Percentiles rank a stretch among this genome's conserved stretches.
Conservation (phyloP, 2,797 vertebrate genomes). For the Poecilia gillii region DNA sequence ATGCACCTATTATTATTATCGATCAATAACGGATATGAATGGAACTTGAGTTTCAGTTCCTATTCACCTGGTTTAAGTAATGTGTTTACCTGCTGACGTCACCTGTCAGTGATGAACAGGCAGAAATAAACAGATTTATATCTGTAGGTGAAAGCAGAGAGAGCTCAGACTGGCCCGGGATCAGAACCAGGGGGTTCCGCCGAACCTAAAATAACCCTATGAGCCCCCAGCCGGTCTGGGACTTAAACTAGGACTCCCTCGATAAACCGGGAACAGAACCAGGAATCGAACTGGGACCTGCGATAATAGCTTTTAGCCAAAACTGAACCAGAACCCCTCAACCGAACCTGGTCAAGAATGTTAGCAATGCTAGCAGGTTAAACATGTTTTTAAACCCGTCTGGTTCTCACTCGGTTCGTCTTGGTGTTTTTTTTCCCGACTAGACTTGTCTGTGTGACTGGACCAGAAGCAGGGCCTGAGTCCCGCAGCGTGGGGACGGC, state of each 20-base stretch:
- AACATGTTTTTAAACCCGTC: not conserved
- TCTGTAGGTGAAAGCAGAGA: not conserved
- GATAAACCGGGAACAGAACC: not conserved
- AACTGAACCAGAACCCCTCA: constrained; percentile 1
- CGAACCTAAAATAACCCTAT: not conserved
- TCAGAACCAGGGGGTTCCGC: not conserved
- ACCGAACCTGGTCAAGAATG: not conserved
- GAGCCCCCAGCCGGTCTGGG: not conserved
- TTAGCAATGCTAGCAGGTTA: not conserved
- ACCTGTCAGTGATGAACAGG: not conserved
- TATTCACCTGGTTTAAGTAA: not conserved
- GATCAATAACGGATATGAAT: not conserved
- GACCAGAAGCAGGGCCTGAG: not conserved
- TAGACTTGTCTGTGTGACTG: not conserved
- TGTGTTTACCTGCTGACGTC: constrained; percentile 1
- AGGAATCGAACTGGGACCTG: not conserved
- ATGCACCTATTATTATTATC: not conserved
- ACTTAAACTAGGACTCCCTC: not conserved
- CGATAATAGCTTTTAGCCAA: not conserved
- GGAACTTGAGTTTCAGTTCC: not conserved
- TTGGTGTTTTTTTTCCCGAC: no score
- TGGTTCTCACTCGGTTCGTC: not conserved
- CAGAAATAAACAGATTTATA: not conserved
- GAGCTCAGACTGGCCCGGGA: not conserved
- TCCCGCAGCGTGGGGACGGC: not conserved